These are phyloP conservation scores for Eulemur macaco DNA, from an alignment of 2,113 vertebrate species.

Conservation along the genomic window DNA sequence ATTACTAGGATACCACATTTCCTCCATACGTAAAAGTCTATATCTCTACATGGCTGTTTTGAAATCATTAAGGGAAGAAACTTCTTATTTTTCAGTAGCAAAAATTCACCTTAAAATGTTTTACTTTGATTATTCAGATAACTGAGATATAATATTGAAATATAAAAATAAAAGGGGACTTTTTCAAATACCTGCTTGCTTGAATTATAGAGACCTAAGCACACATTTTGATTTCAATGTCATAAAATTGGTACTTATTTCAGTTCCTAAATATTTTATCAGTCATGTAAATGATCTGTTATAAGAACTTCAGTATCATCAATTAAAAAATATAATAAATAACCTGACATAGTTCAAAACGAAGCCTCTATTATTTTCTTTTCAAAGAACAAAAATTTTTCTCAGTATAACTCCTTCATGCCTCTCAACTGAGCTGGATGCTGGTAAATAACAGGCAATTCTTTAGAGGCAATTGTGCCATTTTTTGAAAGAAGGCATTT, in stretches of 20 bases:
- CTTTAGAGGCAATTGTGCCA: background rate
- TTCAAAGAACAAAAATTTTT: slow-evolving; percentile 37
- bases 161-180: background rate
- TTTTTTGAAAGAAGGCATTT: slow-evolving; percentile 49
- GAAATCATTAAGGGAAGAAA: background rate
- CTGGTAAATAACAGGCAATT: slow-evolving; percentile 18
- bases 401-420: slow-evolving; percentile 2
- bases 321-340: slow-evolving; percentile 57
- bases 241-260: slow-evolving; percentile 20
- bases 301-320: background rate
- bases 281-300: slow-evolving; percentile 30
- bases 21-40: background rate
- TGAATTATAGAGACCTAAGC: slow-evolving; percentile 12
- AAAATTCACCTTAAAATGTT: background rate
- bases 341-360: background rate
- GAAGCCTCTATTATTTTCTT: slow-evolving; percentile 45
- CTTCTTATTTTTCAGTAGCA: background rate
- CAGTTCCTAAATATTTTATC: slow-evolving; percentile 15
- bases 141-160: background rate
- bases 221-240: slow-evolving; percentile 20
- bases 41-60: background rate
- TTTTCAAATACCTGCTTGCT: background rate
- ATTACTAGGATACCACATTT: background rate
- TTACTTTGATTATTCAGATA: background rate
- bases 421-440: slow-evolving; percentile 4